Evolutionary conservation across 2,797 vertebrate genomes (phyloP), one percentile per base, ranked within the genome.

Genomic region (Rhynchotus rufescens): DNA sequence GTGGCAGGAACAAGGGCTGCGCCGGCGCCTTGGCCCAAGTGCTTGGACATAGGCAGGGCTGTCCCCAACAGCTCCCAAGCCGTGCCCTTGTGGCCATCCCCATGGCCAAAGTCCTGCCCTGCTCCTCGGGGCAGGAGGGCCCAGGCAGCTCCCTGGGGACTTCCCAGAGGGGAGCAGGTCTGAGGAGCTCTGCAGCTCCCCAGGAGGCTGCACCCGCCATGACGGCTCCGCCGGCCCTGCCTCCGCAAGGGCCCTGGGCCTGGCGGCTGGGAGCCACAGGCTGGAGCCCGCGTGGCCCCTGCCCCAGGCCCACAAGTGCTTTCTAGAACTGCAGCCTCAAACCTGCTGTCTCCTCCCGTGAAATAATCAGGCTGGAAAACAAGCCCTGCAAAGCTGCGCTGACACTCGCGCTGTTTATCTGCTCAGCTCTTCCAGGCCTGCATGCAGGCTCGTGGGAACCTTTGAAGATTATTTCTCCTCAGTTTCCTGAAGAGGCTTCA

Each of bases 381-480:
- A 91, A 1, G 47, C 71, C 65, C 82, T 61, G 52, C 23, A 49
- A 81, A 52, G 47, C 40, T 93, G 15, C 16, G 0, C 40, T 71
- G 47, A 56, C 20, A 20, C 44, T 54, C 59, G 36, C 56, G 32
- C 61, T 82, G 73, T 91, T 94, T 80, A 72, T 86, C 88, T 84
- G 62, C 17, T 89, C 91, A 2, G 47, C 80, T 93, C 92, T 91
- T 81, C 73, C 84, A 65, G 67, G 42, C 77, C 5, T 34, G 42
- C 4, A 1, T 21, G 30, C 40, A 22, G 62, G 86, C 75, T 83
- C 3, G 1, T 44, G 67, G 74, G 89, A 94, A 84, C 74, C 91
- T 93, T 90, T 94, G 93, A 94, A 94, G 91, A 94, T 90, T 94
- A 84, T 88, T 96, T 93, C 78, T 78, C 68, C 84, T 84, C 80